These are phyloP conservation scores for Habropoda laboriosa DNA, from an alignment of 1,140 invertebrate genomes.

Conservation along the genomic window DNA sequence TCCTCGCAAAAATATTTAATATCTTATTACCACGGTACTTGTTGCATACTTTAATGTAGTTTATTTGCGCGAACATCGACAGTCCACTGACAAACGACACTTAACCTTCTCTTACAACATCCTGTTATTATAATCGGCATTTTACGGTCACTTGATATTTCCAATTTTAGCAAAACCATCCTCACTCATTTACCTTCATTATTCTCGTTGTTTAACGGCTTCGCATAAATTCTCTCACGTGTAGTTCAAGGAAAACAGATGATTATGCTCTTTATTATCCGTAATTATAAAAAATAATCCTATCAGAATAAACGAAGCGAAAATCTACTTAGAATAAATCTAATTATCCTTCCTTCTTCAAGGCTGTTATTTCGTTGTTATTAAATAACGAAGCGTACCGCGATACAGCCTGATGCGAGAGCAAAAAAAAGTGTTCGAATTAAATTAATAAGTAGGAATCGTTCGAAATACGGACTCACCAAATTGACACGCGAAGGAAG, in stretches of 20 bases:
- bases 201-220: not conserved
- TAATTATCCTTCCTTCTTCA: too few relatives aligned
- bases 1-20: not conserved
- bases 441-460: too few relatives aligned
- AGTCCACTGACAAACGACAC: not conserved
- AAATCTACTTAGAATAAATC: not conserved
- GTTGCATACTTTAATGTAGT: not conserved
- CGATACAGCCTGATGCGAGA: not conserved
- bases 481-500: constrained; percentile 68
- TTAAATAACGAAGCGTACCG: not conserved
- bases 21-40: not conserved
- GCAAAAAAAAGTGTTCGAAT: not conserved
- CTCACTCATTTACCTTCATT: not conserved
- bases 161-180: constrained; percentile 3
- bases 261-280: not conserved
- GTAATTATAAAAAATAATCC: not conserved
- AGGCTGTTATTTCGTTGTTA: not conserved
- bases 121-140: not conserved
- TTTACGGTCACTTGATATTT: not conserved
- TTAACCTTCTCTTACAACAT: not conserved
- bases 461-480: constrained; percentile 71
- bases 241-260: not conserved
- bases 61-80: not conserved
- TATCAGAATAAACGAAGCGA: not conserved
- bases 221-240: not conserved